Evolutionary conservation across 2,888 invertebrate species (phyloP), one percentile per base, ranked within the genome.

Genomic region (Catocala fraxini): DNA sequence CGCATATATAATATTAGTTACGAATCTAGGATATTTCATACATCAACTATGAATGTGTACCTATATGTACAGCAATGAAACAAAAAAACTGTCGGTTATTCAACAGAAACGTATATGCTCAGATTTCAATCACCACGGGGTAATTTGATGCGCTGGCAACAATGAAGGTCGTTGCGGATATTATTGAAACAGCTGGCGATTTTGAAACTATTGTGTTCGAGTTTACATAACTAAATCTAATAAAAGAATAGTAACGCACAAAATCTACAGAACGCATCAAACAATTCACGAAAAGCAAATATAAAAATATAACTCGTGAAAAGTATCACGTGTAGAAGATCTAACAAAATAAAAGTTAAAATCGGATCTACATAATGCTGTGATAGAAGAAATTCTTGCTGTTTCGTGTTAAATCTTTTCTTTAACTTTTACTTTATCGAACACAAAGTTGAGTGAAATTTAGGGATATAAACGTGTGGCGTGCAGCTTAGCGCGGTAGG

Each of bases 141-240:
- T 86, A 86, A 88, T 87, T 85, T 84, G 83, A 88, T 80, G 82
- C 85, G 81, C 73, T 61, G 71, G 75, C 82, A 86, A 89, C 88
- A 87, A 85, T 84, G 84, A 82, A 86, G 84, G 82, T 78, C 77
- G 81, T 75, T 86, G 86, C 84, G 84, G 78, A 86, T 86, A 79
- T 85, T 86, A 75, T 86, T 82, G 83, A 82, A 85, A 87, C 88
- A 88, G 83, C 83, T 87, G 87, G 73, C 64, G 67, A 83, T 80
- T 39, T 83, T 74, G 73, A 82, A 84, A 81, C 80, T 68, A 64
- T 13, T 66, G 75, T 72, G 77, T 76, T 69, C 59, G 46, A 52
- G 59, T 72, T 64, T 72, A 52, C 59, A 43, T 56, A 61, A 65
- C 48, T 60, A 63, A 70, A 75, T 74, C 72, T 79, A 66, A 75